Evolutionary conservation across 2,113 vertebrate species (phyloP).

Genomic region (Larimichthys crocea): DNA sequence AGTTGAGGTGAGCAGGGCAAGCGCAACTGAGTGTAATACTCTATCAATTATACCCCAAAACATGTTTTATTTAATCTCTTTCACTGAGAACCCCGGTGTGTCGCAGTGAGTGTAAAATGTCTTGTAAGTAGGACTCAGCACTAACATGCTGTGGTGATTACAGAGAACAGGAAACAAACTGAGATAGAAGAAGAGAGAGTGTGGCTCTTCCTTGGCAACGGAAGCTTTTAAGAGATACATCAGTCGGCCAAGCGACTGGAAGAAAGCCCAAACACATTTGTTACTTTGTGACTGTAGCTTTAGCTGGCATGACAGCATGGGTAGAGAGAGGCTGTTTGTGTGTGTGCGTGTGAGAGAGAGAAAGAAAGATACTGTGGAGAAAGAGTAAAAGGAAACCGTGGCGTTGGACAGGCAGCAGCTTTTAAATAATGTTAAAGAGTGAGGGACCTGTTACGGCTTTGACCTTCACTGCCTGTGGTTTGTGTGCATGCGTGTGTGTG

Average conservation of each 20-base stretch:
- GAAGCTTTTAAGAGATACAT: slow-evolving; percentile 70
- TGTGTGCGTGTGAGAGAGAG: slow-evolving; percentile 9
- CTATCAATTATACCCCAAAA: background rate
- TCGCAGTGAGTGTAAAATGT: slow-evolving; percentile 4
- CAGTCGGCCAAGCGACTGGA: slow-evolving; percentile 56
- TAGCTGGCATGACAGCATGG: slow-evolving; percentile 30
- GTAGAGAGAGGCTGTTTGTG: slow-evolving; percentile 22
- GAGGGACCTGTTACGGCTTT: slow-evolving; percentile 37
- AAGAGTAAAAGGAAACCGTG: slow-evolving; percentile 31
- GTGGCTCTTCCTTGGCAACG: slow-evolving; percentile 64
- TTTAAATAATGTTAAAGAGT: slow-evolving; percentile 51
- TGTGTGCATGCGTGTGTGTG: slow-evolving; percentile 13
- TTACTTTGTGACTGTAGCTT: slow-evolving; percentile 51
- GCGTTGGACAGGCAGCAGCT: slow-evolving; percentile 26
- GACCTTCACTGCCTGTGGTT: slow-evolving; percentile 57
- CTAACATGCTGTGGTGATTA: slow-evolving; percentile 39
- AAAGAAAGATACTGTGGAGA: background rate
- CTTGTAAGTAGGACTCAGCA: slow-evolving; percentile 21
- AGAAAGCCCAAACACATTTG: slow-evolving; percentile 53
- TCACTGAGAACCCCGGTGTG: slow-evolving; percentile 3
- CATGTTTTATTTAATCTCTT: slow-evolving; percentile 19
- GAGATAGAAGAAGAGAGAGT: slow-evolving; percentile 39
- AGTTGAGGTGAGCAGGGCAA: slow-evolving; percentile 4
- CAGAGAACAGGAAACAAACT: slow-evolving; percentile 48
- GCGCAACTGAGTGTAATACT: background rate